Base-by-base conservation (phyloP, 2,888 invertebrate species). In the Cosmorhoe ocellata region DNA sequence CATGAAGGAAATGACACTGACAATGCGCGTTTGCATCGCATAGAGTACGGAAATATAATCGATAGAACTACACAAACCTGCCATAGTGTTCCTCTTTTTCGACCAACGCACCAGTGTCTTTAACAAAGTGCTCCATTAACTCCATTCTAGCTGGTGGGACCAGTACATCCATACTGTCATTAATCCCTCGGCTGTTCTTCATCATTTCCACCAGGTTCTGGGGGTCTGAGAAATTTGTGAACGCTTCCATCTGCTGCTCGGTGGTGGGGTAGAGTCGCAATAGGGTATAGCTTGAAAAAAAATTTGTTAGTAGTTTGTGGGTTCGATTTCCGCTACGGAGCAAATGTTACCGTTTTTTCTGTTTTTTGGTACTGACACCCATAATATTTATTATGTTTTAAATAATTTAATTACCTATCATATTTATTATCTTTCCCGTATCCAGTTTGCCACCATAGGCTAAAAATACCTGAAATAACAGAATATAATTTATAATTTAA, bases 151-250 rank as follows among this genome's bases (percentile, higher is more conserved):
- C 48, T 0, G 71, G 67, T 0, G 86, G 79, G 5, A 87, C 84
- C 51, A 90, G 61, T 0, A 88, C 32, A 48, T 90, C 89, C 0
- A 81, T 59, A 12, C 80, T 84, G 58, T 88, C 89, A 39, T 88
- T 82, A 26, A 74, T 44, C 0, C 76, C 83, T 18, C 79, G 64
- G 43, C 81, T 77, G 9, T 55, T 63, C 59, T 89, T 89, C 28
- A 89, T 45, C 0, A 86, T 61, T 52, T 85, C 80, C 7, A 86
- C 50, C 11, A 63, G 51, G 14, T 65, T 65, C 2, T 69, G 63
- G 3, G 81, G 70, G 28, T 76, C 74, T 1, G 69, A 54, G 33
- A 87, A 75, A 0, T 61, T 11, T 0, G 58, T 53, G 0, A 79
- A 53, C 0, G 66, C 61, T 40, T 69, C 63, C 14, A 85, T 39